A percentile compares a stretch with the other conserved stretches of the same genome.
Evolutionary conservation across 2,888 invertebrate species (phyloP).

Genomic region (Nephrotoma appendiculata): DNA sequence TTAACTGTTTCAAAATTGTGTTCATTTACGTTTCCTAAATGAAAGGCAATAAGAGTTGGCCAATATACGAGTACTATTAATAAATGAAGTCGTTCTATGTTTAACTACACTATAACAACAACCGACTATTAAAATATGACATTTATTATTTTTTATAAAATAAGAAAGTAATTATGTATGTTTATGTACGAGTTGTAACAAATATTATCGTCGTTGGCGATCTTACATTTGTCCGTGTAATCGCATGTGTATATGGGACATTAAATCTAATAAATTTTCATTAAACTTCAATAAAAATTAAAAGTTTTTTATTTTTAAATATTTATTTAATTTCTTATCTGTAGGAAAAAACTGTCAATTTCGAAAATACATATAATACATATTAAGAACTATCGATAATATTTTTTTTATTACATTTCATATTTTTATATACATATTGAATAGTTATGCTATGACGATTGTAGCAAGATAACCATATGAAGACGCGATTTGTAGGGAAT

Average conservation of each 20-base stretch:
- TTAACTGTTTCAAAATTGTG: too few relatives aligned
- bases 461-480: neutral
- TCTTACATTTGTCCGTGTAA: neutral
- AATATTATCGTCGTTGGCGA: neutral
- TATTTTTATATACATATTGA: neutral
- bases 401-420: neutral
- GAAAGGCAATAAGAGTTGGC: too few relatives aligned
- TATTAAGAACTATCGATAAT: neutral
- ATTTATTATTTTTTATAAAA: neutral
- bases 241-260: neutral
- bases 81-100: too few relatives aligned
- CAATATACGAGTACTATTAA: too few relatives aligned
- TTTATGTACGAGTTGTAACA: neutral
- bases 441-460: neutral
- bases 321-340: neutral
- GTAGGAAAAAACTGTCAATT: neutral
- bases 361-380: neutral
- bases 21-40: too few relatives aligned
- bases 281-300: neutral
- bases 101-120: neutral
- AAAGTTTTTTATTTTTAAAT: neutral
- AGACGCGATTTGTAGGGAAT: neutral
- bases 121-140: neutral
- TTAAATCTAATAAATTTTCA: neutral
- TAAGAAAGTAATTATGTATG: neutral